A percentile compares a stretch with the other conserved stretches of the same genome.
These are phyloP conservation scores for Neelides folsomi DNA, from an alignment of 2,888 invertebrate genomes.

Conservation along the genomic window DNA sequence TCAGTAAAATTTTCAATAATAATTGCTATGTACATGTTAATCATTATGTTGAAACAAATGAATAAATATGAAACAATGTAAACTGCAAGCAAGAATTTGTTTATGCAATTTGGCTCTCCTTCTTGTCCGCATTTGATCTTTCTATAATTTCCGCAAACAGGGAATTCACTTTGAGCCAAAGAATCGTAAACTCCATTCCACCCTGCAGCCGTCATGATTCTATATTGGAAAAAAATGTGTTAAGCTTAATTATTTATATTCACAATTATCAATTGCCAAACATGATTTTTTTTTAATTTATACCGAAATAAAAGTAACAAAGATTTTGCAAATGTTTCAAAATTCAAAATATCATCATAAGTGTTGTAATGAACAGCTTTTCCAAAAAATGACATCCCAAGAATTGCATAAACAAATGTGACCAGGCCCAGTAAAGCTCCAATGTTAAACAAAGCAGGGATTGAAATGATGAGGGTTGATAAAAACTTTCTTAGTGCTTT, in stretches of 20 bases:
- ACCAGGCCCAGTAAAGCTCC: slow-evolving; percentile 82
- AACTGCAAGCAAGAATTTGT: slow-evolving; percentile 79
- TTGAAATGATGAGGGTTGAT: slow-evolving; percentile 84
- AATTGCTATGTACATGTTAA: slow-evolving; percentile 97
- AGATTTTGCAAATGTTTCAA: slow-evolving; percentile 89
- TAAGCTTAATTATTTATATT: too few relatives aligned
- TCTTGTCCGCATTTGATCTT: slow-evolving; percentile 25
- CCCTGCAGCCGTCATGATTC: slow-evolving; percentile 81
- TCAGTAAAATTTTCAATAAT: slow-evolving; percentile 95
- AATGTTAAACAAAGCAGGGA: slow-evolving; percentile 91
- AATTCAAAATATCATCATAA: slow-evolving; percentile 86
- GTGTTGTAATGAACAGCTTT: slow-evolving; percentile 80
- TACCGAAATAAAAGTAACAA: too few relatives aligned
- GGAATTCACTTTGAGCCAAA: slow-evolving; percentile 49
- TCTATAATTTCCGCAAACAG: slow-evolving; percentile 26
- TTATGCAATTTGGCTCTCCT: slow-evolving; percentile 60
- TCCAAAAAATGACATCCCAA: slow-evolving; percentile 90
- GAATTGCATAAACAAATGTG: slow-evolving; percentile 91
- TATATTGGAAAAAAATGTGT: too few relatives aligned
- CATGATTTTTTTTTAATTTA: too few relatives aligned
- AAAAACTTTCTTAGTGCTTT: slow-evolving; percentile 91
- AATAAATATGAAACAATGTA: slow-evolving; percentile 92
- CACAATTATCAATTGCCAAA: too few relatives aligned
- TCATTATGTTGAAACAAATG: slow-evolving; percentile 92
- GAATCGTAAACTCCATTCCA: slow-evolving; percentile 94